Evolutionary conservation across 2,113 vertebrate genomes (phyloP).

Genomic region (Triplophysa tibetana): DNA sequence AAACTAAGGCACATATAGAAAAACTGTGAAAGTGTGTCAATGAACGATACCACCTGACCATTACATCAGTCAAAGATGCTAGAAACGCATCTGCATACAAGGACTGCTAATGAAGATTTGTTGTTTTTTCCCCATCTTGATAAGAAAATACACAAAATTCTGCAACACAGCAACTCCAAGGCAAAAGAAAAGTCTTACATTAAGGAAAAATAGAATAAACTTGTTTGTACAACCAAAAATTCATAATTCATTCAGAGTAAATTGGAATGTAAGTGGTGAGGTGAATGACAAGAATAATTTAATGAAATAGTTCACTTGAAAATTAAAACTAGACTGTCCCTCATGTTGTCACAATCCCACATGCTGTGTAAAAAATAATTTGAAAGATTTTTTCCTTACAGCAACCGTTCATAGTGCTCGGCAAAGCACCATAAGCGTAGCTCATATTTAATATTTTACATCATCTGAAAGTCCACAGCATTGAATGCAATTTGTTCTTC

Average conservation of each 20-base stretch:
- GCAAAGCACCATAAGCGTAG: too few relatives aligned
- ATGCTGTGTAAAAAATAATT: not conserved
- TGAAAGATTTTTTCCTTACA: not conserved
- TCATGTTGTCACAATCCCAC: not conserved
- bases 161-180: conserved; percentile 13
- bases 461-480: too few relatives aligned
- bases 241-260: not conserved
- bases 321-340: not conserved
- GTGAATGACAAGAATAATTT: not conserved
- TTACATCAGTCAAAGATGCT: conserved; percentile 7
- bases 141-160: not conserved
- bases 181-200: not conserved
- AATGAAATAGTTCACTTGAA: conserved; percentile 4
- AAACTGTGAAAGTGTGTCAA: conserved; percentile 46
- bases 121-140: not conserved
- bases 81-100: conserved; percentile 53
- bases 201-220: not conserved
- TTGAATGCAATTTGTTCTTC: too few relatives aligned
- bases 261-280: conserved; percentile 18
- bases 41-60: conserved; percentile 12
- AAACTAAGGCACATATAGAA: conserved; percentile 61
- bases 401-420: too few relatives aligned
- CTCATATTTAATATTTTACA: too few relatives aligned
- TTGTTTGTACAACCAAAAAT: conserved; percentile 8
- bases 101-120: not conserved